phyloP scores from a whole-genome alignment of 2,113 vertebrate genomes.

The Machaerirhynchus nigripectus region DNA sequence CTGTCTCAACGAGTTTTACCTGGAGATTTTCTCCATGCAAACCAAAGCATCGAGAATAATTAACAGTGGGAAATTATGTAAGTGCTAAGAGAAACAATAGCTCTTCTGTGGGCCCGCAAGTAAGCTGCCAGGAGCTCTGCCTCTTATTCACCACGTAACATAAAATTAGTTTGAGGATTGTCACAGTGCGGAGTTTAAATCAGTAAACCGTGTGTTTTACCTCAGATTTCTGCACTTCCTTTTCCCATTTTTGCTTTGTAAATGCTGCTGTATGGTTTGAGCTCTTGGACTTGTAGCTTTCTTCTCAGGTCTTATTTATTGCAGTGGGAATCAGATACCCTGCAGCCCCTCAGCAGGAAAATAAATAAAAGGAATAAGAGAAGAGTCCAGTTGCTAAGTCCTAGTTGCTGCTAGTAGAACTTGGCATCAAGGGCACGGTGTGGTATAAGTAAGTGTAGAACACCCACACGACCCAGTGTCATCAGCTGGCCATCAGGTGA shows the following conservation, averaged over 20 bases:
- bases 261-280: rapidly evolving
- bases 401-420: background rate
- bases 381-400: background rate
- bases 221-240: background rate
- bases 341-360: background rate
- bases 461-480: background rate
- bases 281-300: background rate
- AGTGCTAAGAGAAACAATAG: conserved; percentile 1
- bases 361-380: background rate
- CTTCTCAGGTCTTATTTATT: background rate
- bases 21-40: background rate
- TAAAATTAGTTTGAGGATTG: background rate
- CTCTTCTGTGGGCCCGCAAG: conserved; percentile 14
- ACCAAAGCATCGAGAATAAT: background rate
- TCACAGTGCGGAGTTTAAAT: background rate
- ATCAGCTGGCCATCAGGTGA: background rate
- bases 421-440: background rate
- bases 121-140: conserved; percentile 1
- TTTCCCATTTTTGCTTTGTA: background rate
- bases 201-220: background rate
- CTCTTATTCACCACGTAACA: background rate
- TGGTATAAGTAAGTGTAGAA: background rate
- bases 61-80: conserved; percentile 11
- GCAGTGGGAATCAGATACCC: background rate
- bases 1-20: background rate